phyloP scores from a whole-genome alignment of 2,888 invertebrate species.

The Druceiella hillmani region DNA sequence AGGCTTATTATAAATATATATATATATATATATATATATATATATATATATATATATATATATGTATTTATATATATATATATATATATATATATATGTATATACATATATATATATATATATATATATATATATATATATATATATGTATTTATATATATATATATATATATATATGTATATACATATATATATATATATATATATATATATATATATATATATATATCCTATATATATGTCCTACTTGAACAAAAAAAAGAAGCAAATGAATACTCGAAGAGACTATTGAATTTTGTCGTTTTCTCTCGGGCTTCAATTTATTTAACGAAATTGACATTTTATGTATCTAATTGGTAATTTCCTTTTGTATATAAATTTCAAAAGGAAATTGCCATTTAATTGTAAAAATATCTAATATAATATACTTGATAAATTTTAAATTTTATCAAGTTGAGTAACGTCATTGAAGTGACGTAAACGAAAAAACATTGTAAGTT shows the following conservation, averaged over 20 bases:
- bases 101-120: neutral
- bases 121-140: conserved; percentile 1
- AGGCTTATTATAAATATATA: neutral
- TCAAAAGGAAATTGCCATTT: no score
- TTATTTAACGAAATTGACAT: no score
- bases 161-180: conserved; percentile 1
- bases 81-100: conserved; percentile 1
- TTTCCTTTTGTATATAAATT: no score
- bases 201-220: conserved; percentile 1
- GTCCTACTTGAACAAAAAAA: neutral
- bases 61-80: neutral
- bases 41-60: conserved; percentile 1
- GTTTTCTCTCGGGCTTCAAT: no score
- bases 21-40: conserved; percentile 1
- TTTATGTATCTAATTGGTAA: no score
- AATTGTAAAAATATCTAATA: no score
- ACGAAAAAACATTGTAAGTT: no score
- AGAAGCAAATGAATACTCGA: no score
- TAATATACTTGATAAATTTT: no score
- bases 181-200: neutral
- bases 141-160: neutral
- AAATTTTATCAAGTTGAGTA: no score
- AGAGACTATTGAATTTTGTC: no score
- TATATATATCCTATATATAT: neutral
- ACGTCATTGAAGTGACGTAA: no score